Evolutionary conservation across 1,140 invertebrate species (phyloP).

Genomic region (Leptinotarsa lineolata): DNA sequence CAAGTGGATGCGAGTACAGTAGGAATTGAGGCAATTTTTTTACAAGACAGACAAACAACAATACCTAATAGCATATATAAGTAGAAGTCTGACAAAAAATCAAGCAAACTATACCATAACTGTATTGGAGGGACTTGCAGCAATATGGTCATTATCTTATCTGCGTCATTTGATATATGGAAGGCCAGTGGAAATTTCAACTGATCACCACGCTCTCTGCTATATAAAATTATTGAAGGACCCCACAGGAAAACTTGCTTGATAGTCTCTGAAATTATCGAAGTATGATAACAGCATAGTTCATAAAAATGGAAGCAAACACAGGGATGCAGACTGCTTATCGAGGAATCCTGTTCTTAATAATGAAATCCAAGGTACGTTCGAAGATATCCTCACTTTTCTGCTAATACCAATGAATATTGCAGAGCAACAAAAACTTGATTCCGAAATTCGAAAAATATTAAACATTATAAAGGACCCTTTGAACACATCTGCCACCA

Average conservation of each 20-base stretch:
- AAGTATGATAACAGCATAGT: slow-evolving; percentile 42
- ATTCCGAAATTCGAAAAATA: slow-evolving; percentile 1
- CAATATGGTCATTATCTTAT: slow-evolving; percentile 53
- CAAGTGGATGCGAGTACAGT: too few species aligned
- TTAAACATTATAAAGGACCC: slow-evolving; percentile 19
- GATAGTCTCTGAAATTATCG: slow-evolving; percentile 46
- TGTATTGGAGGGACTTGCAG: slow-evolving; percentile 56
- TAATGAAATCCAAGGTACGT: neutral
- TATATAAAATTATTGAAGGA: slow-evolving; percentile 56
- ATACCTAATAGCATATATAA: slow-evolving; percentile 44
- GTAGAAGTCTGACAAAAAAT: slow-evolving; percentile 45
- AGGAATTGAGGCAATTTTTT: too few species aligned
- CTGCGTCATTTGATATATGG: slow-evolving; percentile 34
- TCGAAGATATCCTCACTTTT: slow-evolving; percentile 18
- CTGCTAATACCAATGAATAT: slow-evolving; percentile 9
- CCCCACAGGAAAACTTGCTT: slow-evolving; percentile 43
- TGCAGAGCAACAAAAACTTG: slow-evolving; percentile 21
- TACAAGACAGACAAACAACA: slow-evolving; percentile 19
- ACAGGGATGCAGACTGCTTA: slow-evolving; percentile 48
- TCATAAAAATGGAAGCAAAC: slow-evolving; percentile 39
- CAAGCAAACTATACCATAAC: slow-evolving; percentile 56
- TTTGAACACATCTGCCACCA: neutral
- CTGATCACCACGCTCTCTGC: slow-evolving; percentile 56
- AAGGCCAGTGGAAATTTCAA: slow-evolving; percentile 37
- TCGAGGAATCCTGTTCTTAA: slow-evolving; percentile 35